Percentiles rank a stretch among this genome's conserved stretches.
Conservation (phyloP, 1,140 invertebrate genomes). For the Globodera ellingtonae region DNA sequence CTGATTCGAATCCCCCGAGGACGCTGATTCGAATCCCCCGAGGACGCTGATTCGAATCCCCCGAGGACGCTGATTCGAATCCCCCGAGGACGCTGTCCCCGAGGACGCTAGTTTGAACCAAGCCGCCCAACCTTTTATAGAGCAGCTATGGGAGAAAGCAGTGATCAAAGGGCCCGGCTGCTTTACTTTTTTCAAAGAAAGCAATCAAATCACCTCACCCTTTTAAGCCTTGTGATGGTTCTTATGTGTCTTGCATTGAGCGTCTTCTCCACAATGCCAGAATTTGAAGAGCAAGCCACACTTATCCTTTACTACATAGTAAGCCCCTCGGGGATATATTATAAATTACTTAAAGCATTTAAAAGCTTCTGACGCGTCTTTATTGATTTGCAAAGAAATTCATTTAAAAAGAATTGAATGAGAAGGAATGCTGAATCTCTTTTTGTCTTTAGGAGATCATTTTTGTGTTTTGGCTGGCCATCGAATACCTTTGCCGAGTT, state of each 20-base stretch:
- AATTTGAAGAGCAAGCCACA: constrained; percentile 63
- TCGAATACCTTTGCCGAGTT: constrained; percentile 82
- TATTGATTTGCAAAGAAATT: not conserved
- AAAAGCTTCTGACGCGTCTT: no score
- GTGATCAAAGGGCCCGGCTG: no score
- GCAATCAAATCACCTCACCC: not conserved
- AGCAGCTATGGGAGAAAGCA: no score
- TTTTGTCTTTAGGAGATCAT: constrained; percentile 73
- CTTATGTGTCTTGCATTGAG: constrained; percentile 67
- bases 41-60: no score
- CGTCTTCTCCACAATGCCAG: constrained; percentile 67
- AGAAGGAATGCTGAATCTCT: not conserved
- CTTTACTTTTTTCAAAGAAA: no score
- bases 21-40: no score
- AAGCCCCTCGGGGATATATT: constrained; percentile 31
- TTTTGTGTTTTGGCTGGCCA: constrained; percentile 86
- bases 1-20: no score
- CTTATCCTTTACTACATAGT: constrained; percentile 66
- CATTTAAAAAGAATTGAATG: not conserved
- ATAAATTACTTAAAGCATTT: no score
- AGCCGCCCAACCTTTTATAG: no score
- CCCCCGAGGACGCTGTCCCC: no score
- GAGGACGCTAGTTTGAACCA: no score
- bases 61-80: no score
- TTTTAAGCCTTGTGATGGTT: constrained; percentile 66